These are phyloP conservation scores for Megalurothrips usitatus DNA, from an alignment of 2,888 invertebrate genomes.

Conservation along the genomic window DNA sequence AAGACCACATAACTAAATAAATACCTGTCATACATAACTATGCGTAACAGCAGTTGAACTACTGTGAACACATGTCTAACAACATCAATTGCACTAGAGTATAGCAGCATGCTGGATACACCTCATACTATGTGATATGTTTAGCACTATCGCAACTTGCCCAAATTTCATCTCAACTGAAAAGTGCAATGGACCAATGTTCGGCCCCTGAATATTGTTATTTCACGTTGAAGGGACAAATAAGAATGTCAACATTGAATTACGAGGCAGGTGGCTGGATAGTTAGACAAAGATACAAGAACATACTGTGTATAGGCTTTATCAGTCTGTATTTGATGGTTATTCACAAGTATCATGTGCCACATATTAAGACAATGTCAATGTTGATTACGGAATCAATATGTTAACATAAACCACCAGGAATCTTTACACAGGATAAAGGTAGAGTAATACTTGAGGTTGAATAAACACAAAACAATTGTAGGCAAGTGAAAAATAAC, in stretches of 20 bases:
- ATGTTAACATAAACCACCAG: too few relatives aligned
- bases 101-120: background rate
- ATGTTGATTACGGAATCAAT: too few relatives aligned
- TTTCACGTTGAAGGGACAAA: background rate
- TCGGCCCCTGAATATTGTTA: background rate
- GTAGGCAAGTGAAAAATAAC: too few relatives aligned
- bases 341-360: background rate
- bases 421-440: too few relatives aligned
- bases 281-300: background rate
- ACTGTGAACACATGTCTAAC: background rate
- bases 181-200: background rate
- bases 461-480: too few relatives aligned
- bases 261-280: background rate
- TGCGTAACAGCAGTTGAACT: background rate
- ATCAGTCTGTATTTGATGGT: constrained; percentile 6
- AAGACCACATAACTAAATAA: background rate
- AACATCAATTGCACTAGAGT: background rate
- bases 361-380: too few relatives aligned
- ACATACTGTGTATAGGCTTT: background rate
- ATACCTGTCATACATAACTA: background rate
- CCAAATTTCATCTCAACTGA: background rate
- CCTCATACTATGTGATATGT: background rate
- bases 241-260: background rate
- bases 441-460: too few relatives aligned
- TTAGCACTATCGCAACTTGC: background rate